Conservation (phyloP, 2,113 vertebrate species). For the Apteryx mantelli region DNA sequence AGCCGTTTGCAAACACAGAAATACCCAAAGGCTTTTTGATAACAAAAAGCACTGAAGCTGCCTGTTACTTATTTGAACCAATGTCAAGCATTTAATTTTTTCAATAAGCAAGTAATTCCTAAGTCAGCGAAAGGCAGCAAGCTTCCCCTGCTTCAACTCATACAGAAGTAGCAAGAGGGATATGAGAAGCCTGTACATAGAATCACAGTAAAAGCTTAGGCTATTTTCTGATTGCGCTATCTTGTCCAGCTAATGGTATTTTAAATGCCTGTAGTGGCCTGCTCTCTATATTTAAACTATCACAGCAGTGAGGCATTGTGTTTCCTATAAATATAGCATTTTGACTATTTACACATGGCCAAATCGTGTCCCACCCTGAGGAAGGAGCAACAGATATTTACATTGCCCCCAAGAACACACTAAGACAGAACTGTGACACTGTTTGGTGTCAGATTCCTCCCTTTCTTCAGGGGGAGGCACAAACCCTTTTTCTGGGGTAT, state of each 20-base stretch:
- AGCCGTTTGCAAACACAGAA: not conserved
- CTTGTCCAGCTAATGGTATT: slow-evolving; percentile 50
- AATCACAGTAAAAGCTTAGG: not conserved
- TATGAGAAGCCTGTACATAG: not conserved
- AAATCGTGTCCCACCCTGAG: not conserved
- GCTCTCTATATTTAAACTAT: slow-evolving; percentile 62
- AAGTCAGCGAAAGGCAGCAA: not conserved
- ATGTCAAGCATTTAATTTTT: not conserved
- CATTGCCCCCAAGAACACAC: not conserved
- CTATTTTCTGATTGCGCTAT: slow-evolving; percentile 52
- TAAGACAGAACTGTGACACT: not conserved
- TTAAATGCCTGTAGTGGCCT: slow-evolving; percentile 42
- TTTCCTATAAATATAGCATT: slow-evolving; percentile 55
- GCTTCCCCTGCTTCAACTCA: not conserved
- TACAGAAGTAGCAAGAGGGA: not conserved
- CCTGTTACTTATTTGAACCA: not conserved
- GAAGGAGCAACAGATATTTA: not conserved
- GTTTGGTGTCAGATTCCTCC: accelerated
- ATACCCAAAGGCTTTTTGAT: not conserved
- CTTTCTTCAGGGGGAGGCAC: not conserved
- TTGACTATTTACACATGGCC: not conserved
- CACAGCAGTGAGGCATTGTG: slow-evolving; percentile 34
- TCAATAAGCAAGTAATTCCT: not conserved
- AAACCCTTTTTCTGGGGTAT: not conserved
- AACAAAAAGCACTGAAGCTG: not conserved